Evolutionary conservation across 2,888 invertebrate genomes (phyloP), one percentile per base, ranked within the genome.

Genomic region (Acrocera orbiculus): DNA sequence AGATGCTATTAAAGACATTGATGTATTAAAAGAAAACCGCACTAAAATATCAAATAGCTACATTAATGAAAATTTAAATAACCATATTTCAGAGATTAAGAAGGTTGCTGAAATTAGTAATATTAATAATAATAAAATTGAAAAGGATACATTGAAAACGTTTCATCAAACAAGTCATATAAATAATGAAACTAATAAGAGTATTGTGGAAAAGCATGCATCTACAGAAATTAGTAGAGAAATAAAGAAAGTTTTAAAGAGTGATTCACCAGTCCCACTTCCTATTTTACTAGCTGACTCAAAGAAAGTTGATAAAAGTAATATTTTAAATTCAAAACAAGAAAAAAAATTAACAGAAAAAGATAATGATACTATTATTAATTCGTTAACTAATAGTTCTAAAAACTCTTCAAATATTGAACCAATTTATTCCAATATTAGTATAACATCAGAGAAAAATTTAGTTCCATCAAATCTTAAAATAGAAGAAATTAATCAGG

Each of bases 281-380:
- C 52, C 52, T 16, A 33, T 58, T 27, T 41, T 52, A 30, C 43
- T 48, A n/a, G n/a, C n/a, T n/a, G n/a, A n/a, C n/a, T n/a, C n/a
- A n/a, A n/a, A n/a, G n/a, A n/a, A n/a, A n/a, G n/a, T n/a, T n/a
- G n/a, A n/a, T n/a, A n/a, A n/a, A n/a, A n/a, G n/a, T n/a, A n/a
- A n/a, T n/a, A n/a, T n/a, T n/a, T n/a, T n/a, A n/a, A n/a, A n/a
- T n/a, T n/a, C n/a, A n/a, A n/a, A n/a, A n/a, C n/a, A n/a, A n/a
- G n/a, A n/a, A n/a, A n/a, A n/a, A n/a, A n/a, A n/a, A n/a, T n/a
- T n/a, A n/a, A n/a, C n/a, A n/a, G n/a, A n/a, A n/a, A n/a, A n/a
- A n/a, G n/a, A n/a, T n/a, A n/a, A n/a, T n/a, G n/a, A n/a, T n/a
- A n/a, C n/a, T n/a, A n/a, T n/a, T n/a, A n/a, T n/a, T n/a, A n/a